Evolutionary conservation across 2,888 invertebrate genomes (phyloP).

Genomic region (Drosophila buzzatii): DNA sequence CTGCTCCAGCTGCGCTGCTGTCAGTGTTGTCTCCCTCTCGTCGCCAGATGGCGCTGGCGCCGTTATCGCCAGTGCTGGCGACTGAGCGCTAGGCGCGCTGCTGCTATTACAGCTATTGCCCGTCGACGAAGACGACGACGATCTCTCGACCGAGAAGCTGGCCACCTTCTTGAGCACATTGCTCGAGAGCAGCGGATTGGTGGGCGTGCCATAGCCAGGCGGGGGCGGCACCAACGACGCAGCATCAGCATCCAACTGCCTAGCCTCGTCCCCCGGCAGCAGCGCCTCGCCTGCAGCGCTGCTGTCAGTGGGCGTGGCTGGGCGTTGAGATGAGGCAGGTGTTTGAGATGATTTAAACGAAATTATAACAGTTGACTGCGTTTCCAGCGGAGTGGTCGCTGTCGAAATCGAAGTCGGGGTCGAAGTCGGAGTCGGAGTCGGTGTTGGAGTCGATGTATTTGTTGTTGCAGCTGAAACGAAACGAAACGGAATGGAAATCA

Average conservation of each 20-base stretch:
- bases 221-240: slow-evolving; percentile 53
- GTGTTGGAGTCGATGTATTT: background rate
- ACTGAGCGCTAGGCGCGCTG: slow-evolving; percentile 77
- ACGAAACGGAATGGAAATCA: slow-evolving; percentile 49
- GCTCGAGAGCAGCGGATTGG: slow-evolving; percentile 85
- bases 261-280: slow-evolving; percentile 1
- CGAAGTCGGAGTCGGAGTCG: slow-evolving; percentile 1
- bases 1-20: slow-evolving; percentile 49
- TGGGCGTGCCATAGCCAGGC: slow-evolving; percentile 73
- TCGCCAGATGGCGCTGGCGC: slow-evolving; percentile 26
- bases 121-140: slow-evolving; percentile 73
- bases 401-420: slow-evolving; percentile 59
- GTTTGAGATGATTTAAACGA: slow-evolving; percentile 85
- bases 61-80: slow-evolving; percentile 10
- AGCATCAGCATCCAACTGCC: slow-evolving; percentile 42
- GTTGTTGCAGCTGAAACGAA: slow-evolving; percentile 32
- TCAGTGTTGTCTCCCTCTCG: slow-evolving; percentile 60
- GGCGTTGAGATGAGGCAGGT: slow-evolving; percentile 81
- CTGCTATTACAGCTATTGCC: slow-evolving; percentile 32
- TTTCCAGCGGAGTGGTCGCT: slow-evolving; percentile 79
- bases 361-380: slow-evolving; percentile 85
- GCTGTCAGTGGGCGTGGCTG: slow-evolving; percentile 34
- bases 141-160: slow-evolving; percentile 92
- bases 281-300: slow-evolving; percentile 14
- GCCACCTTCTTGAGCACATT: slow-evolving; percentile 94